Evolutionary conservation across 2,888 invertebrate genomes (phyloP).

Genomic region (Xestoiulus laeticollis): DNA sequence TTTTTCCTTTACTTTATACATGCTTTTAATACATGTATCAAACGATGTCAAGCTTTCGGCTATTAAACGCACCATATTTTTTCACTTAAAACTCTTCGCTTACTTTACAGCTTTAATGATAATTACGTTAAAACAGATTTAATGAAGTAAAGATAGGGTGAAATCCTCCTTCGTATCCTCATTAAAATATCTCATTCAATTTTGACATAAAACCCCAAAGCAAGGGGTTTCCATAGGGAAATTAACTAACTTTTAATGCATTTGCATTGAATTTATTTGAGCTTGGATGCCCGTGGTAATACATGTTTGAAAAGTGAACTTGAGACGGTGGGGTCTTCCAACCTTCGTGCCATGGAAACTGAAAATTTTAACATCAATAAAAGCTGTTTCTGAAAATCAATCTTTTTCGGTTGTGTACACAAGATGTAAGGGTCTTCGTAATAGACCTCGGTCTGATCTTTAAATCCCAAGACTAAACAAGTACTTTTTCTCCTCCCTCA

Average conservation of each 20-base stretch:
- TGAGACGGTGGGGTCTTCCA: neutral
- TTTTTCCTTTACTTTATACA: too few species aligned
- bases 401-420: constrained; percentile 30
- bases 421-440: constrained; percentile 33
- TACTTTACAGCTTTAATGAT: neutral
- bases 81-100: neutral
- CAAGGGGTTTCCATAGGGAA: neutral
- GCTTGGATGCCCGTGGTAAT: neutral
- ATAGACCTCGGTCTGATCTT: constrained; percentile 24
- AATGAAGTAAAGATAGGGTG: neutral
- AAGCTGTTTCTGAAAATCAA: constrained; percentile 20
- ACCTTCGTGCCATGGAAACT: neutral
- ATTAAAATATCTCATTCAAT: neutral
- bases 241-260: constrained; percentile 7
- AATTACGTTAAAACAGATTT: constrained; percentile 2
- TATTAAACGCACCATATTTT: neutral
- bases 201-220: neutral
- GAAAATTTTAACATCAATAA: neutral
- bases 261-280: neutral
- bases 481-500: neutral
- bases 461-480: constrained; percentile 28
- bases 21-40: too few species aligned
- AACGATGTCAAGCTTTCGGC: neutral
- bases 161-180: neutral
- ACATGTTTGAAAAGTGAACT: neutral